These are phyloP conservation scores for Eptatretus burgeri DNA, from an alignment of 2,113 vertebrate genomes.

Conservation along the genomic window DNA sequence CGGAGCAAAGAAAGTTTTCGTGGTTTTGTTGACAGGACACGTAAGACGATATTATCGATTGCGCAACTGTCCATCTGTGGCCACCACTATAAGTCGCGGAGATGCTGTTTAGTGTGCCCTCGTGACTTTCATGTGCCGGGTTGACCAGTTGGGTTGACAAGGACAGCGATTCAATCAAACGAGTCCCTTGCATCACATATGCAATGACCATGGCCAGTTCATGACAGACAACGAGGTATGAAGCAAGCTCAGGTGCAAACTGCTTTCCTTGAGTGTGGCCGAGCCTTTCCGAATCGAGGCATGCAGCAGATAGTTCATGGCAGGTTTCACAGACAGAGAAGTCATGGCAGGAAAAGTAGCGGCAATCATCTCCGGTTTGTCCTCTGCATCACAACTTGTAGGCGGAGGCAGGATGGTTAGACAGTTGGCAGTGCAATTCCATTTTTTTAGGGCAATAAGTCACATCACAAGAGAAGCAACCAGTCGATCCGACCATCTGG, in stretches of 20 bases:
- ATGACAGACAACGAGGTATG: no score
- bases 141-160: no score
- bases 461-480: background rate
- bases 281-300: background rate
- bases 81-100: background rate
- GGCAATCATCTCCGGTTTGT: background rate
- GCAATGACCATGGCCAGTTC: no score
- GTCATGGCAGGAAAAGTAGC: background rate
- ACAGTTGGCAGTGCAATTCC: background rate
- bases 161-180: no score
- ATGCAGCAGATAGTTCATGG: background rate
- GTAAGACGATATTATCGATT: background rate
- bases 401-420: background rate
- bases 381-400: background rate
- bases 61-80: background rate
- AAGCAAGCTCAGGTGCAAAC: background rate
- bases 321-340: background rate
- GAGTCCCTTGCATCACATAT: no score
- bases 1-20: background rate
- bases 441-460: background rate
- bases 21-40: background rate
- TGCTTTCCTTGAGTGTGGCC: background rate
- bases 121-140: no score
- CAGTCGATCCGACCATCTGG: background rate
- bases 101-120: no score